Conservation (phyloP, 2,888 invertebrate genomes). For the Fragum sueziense region DNA sequence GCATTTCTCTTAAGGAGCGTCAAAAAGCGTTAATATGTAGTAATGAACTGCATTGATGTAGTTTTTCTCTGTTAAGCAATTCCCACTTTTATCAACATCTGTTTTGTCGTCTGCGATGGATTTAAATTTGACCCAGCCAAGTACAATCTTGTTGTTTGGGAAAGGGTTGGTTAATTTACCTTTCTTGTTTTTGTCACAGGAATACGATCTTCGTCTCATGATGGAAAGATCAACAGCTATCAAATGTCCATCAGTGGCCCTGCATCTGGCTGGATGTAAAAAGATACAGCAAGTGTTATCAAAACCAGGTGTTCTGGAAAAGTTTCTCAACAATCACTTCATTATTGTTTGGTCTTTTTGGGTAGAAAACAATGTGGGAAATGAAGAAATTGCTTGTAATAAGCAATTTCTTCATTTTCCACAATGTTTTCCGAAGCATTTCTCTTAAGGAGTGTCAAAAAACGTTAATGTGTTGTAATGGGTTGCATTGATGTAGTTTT, state of each 20-base stretch:
- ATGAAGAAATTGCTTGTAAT: no score
- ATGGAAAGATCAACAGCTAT: slow-evolving; percentile 95
- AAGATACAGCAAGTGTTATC: slow-evolving; percentile 97
- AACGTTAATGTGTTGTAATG: no score
- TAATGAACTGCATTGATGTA: no score
- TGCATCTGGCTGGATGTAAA: slow-evolving; percentile 93
- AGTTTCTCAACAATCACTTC: slow-evolving; percentile 68
- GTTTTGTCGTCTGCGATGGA: neutral
- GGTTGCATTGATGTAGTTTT: no score
- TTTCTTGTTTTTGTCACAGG: slow-evolving; percentile 80
- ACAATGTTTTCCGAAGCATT: no score
- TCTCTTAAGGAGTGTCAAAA: no score
- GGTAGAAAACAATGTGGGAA: no score
- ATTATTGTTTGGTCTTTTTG: no score
- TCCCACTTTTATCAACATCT: neutral
- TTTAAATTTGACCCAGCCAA: neutral
- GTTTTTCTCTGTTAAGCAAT: no score
- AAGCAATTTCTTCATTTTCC: no score
- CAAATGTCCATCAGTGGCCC: slow-evolving; percentile 95
- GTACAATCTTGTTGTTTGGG: neutral
- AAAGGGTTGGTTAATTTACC: neutral
- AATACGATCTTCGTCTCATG: slow-evolving; percentile 93
- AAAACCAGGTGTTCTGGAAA: slow-evolving; percentile 81
- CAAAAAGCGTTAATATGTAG: no score
- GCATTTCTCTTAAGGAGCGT: no score